Conservation (phyloP, 2,888 invertebrate genomes). For the Bembecia ichneumoniformis region DNA sequence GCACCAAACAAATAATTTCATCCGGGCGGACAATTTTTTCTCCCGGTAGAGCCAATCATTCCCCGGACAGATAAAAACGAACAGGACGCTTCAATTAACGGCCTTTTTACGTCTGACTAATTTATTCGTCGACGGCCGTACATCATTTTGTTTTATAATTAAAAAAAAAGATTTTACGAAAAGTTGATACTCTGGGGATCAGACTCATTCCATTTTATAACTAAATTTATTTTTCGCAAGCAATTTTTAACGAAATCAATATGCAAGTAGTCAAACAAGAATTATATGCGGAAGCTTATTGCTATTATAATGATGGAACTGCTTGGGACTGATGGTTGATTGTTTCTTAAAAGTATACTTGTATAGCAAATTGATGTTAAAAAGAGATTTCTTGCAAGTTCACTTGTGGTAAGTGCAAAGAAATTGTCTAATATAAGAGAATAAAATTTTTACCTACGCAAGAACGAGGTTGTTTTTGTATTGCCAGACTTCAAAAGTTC, state of each 20-base stretch:
- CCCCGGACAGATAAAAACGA: neutral
- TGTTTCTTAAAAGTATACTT: no score
- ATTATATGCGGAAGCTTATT: neutral
- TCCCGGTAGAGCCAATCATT: neutral
- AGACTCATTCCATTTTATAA: neutral
- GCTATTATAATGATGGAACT: neutral
- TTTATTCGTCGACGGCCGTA: slow-evolving; percentile 6
- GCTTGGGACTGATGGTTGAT: no score
- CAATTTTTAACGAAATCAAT: neutral
- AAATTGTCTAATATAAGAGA: no score
- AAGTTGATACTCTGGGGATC: neutral
- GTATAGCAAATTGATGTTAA: no score
- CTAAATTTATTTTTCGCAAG: neutral
- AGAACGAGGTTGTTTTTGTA: no score
- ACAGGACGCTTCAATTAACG: slow-evolving; percentile 18
- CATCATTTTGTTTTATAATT: neutral
- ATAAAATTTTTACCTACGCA: no score
- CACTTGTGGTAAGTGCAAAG: no score
- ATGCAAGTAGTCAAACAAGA: neutral
- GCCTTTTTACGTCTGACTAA: slow-evolving; percentile 17
- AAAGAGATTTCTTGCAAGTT: no score
- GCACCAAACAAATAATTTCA: neutral
- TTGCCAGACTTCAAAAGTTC: no score
- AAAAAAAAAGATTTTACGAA: neutral
- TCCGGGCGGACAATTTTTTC: neutral